These are phyloP conservation scores for Catharus ustulatus DNA, from an alignment of 2,797 vertebrate genomes.

Conservation along the genomic window DNA sequence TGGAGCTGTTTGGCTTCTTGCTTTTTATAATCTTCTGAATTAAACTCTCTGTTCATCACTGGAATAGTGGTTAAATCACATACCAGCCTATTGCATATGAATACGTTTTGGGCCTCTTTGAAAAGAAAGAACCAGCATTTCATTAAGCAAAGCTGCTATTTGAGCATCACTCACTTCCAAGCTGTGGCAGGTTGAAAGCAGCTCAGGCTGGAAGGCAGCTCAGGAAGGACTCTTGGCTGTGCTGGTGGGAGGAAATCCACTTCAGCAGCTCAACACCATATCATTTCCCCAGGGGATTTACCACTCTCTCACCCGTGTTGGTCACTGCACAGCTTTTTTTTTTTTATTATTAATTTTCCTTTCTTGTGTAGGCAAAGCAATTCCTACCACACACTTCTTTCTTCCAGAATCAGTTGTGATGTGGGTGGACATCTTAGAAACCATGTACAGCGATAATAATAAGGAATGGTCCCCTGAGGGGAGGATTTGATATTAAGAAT, in stretches of 20 bases:
- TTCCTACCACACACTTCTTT: slow-evolving; percentile 11
- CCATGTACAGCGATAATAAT: slow-evolving; percentile 1
- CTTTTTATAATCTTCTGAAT: slow-evolving; percentile 9
- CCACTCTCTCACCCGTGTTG: background rate
- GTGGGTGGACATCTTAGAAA: slow-evolving; percentile 60
- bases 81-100: background rate
- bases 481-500: slow-evolving; percentile 39
- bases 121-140: background rate
- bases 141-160: background rate
- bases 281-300: background rate
- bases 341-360: background rate
- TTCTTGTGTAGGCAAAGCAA: slow-evolving; percentile 43
- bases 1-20: background rate
- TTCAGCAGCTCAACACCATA: background rate
- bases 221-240: background rate
- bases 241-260: slow-evolving; percentile 34
- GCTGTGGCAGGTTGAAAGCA: slow-evolving; percentile 24
- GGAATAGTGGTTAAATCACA: background rate
- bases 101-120: background rate
- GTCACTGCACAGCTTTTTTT: background rate
- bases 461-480: slow-evolving; percentile 22
- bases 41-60: background rate
- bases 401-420: slow-evolving; percentile 1
- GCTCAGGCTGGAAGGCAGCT: background rate
- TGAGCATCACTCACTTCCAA: background rate